Evolutionary conservation across 2,113 vertebrate species (phyloP), one percentile per base, ranked within the genome.

Genomic region (Piaya cayana): DNA sequence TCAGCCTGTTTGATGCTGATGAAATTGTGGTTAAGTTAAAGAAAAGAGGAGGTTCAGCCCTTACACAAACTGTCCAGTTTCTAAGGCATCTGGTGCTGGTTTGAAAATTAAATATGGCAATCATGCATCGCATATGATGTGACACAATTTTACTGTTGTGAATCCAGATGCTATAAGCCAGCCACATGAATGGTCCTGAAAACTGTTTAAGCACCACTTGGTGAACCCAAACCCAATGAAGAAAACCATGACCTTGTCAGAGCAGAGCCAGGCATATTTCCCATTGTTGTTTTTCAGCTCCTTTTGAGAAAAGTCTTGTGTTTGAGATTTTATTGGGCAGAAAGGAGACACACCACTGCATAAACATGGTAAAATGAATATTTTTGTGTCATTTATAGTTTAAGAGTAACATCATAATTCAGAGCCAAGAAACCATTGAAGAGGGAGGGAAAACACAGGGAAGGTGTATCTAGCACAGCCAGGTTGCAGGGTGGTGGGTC

Each of bases 1-100:
- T 94, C n/a, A 19, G 93, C 36, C 45, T 81, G 29, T 94, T 90
- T 91, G 82, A 67, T 82, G 52, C 64, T 93, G 93, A 85, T 95
- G 89, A 97, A 97, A 96, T 59, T 90, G 92, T 92, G 97, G 79
- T 90, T 78, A 97, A 74, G 55, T 74, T 93, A 83, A 88, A 92
- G 60, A 84, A 93, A 93, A 96, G 27, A 92, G 32, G 76, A 67
- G 34, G 81, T 60, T 87, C 42, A 70, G 45, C 2, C 4, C 36
- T 96, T 85, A 86, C 42, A 95, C 30, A 92, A 92, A 85, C 92
- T 58, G 86, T 93, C 89, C 93, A 84, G 94, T 93, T 95, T 95
- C 90, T 93, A 87, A 96, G 37, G 34, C 91, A 95, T 92, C 88
- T 96, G 86, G 60, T 56, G 26, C 68, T 84, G 64, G 43, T 67